phyloP scores from a whole-genome alignment of 2,113 vertebrate species.

The Zosterops pallidus region DNA sequence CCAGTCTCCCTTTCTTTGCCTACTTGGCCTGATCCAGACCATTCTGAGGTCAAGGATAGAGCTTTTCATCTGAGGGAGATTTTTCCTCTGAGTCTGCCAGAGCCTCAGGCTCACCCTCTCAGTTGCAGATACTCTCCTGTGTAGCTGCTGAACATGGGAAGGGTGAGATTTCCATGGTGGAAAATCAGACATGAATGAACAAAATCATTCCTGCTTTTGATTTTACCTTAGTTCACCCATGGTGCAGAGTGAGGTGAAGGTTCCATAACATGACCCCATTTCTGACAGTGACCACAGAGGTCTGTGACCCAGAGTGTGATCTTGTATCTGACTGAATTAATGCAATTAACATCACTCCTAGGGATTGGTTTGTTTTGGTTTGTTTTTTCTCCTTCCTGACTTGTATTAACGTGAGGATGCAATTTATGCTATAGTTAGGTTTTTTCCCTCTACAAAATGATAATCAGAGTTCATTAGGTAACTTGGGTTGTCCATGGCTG shows the following conservation, averaged over 20 bases:
- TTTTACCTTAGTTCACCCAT: not conserved
- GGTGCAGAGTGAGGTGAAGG: not conserved
- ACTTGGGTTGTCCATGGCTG: not conserved
- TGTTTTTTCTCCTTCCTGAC: not conserved
- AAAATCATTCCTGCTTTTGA: not conserved
- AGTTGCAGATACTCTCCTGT: fast-evolving
- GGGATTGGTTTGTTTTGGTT: not conserved
- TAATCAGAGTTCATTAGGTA: not conserved
- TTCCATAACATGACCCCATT: not conserved
- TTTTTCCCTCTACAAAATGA: not conserved
- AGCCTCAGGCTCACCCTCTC: not conserved
- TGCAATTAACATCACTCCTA: not conserved
- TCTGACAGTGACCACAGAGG: not conserved
- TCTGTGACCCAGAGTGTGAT: not conserved
- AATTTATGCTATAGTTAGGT: not conserved
- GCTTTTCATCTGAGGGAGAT: not conserved
- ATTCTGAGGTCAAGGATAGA: not conserved
- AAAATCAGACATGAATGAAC: not conserved
- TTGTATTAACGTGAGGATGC: not conserved
- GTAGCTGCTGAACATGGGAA: not conserved
- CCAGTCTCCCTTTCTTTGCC: not conserved
- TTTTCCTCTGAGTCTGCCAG: not conserved
- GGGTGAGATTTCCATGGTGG: not conserved
- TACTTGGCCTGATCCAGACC: not conserved
- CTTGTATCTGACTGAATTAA: not conserved